phyloP scores from a whole-genome alignment of 1,140 invertebrate species.

The Babylonia areolata region DNA sequence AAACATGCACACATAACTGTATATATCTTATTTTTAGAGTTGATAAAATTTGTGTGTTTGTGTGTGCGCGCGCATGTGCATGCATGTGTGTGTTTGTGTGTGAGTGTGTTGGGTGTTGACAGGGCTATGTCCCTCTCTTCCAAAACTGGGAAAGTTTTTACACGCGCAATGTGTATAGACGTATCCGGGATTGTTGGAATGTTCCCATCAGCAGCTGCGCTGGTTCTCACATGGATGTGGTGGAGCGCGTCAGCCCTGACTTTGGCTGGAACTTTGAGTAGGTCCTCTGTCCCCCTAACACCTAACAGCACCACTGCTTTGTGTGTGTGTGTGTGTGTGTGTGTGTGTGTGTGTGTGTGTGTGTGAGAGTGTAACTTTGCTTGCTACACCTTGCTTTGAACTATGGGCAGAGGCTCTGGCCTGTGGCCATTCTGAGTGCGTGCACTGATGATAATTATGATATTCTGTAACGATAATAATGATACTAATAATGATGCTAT shows the following conservation, averaged over 20 bases:
- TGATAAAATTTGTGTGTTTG: too few species aligned
- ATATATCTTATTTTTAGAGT: too few species aligned
- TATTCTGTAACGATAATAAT: too few species aligned
- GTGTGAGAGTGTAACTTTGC: too few species aligned
- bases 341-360: neutral
- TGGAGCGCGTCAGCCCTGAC: conserved; percentile 89
- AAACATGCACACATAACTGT: too few species aligned
- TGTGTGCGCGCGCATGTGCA: too few species aligned
- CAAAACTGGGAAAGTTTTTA: conserved; percentile 96
- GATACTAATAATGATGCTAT: too few species aligned
- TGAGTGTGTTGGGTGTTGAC: conserved; percentile 63
- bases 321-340: conserved; percentile 6
- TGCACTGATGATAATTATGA: too few species aligned
- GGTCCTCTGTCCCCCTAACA: neutral
- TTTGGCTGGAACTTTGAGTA: conserved; percentile 94
- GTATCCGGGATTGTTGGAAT: conserved; percentile 96
- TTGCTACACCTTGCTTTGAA: too few species aligned
- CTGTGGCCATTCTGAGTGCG: too few species aligned
- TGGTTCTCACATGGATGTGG: conserved; percentile 88
- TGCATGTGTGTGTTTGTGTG: too few species aligned
- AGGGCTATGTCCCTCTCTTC: conserved; percentile 93
- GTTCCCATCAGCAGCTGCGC: conserved; percentile 94
- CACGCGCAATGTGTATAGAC: conserved; percentile 92
- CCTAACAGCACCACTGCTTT: neutral
- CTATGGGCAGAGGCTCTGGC: too few species aligned